Evolutionary conservation across 2,797 vertebrate genomes (phyloP).

Genomic region (Rhinophrynus dorsalis): DNA sequence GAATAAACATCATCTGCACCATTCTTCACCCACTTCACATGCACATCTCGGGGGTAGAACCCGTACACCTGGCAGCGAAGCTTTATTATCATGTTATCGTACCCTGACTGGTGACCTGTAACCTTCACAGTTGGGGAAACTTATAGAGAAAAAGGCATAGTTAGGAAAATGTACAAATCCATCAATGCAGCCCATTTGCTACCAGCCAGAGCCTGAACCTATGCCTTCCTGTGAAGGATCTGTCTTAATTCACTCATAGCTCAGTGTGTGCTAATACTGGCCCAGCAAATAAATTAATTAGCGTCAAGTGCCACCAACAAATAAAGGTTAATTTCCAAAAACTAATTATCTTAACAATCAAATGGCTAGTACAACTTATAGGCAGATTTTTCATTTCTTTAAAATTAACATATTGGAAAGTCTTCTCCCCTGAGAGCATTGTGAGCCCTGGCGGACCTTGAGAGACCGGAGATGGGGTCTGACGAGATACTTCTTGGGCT

Average conservation of each 20-base stretch:
- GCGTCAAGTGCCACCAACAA: too few species aligned
- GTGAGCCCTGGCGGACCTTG: too few species aligned
- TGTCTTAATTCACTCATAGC: too few species aligned
- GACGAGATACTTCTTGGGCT: neutral
- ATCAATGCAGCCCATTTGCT: neutral
- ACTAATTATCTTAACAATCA: neutral
- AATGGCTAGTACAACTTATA: too few species aligned
- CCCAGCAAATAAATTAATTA: too few species aligned
- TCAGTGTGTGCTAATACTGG: too few species aligned
- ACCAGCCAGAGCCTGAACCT: neutral
- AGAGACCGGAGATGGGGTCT: neutral
- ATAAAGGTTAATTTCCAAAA: too few species aligned
- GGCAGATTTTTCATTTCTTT: neutral
- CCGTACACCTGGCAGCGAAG: slow-evolving; percentile 66
- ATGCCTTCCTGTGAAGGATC: neutral
- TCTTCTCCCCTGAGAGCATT: neutral
- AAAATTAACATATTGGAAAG: neutral
- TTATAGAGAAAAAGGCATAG: neutral
- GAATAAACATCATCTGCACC: slow-evolving; percentile 43
- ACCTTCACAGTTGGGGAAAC: slow-evolving; percentile 47
- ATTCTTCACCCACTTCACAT: slow-evolving; percentile 31
- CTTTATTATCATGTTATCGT: slow-evolving; percentile 26
- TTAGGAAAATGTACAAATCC: too few species aligned
- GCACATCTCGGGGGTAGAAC: slow-evolving; percentile 56
- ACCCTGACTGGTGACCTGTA: slow-evolving; percentile 18